Conservation (phyloP, 2,888 invertebrate species). For the Oasisia sp. region DNA sequence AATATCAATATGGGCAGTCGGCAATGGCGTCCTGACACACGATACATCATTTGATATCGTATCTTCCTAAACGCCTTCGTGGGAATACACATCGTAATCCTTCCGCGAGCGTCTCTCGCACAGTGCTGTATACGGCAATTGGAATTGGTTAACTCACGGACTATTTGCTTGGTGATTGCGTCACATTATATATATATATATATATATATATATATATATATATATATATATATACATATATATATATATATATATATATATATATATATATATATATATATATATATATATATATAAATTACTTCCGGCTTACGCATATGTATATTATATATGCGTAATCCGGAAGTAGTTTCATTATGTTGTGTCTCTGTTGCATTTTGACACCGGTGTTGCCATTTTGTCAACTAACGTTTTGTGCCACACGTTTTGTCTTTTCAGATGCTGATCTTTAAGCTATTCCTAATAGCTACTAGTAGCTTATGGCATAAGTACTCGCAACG, state of each 20-base stretch:
- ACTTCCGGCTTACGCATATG: too few relatives aligned
- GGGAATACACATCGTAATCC: not conserved
- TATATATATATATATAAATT: conserved; percentile 7
- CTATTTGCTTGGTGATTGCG: not conserved
- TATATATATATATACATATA: conserved; percentile 1
- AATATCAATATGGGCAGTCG: conserved; percentile 9
- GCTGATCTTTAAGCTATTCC: too few relatives aligned
- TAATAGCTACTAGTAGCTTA: too few relatives aligned
- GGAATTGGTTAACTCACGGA: not conserved
- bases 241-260: conserved; percentile 19
- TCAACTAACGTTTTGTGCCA: too few relatives aligned
- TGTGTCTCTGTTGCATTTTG: too few relatives aligned
- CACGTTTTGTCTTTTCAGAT: too few relatives aligned
- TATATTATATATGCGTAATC: not conserved
- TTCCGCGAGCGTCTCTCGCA: not conserved
- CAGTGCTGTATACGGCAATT: not conserved
- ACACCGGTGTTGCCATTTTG: too few relatives aligned
- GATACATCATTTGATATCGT: conserved; percentile 3
- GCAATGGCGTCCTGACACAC: not conserved
- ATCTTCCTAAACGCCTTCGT: not conserved
- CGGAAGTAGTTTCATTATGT: too few relatives aligned
- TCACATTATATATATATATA: not conserved
- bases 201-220: conserved; percentile 18
- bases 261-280: not conserved
- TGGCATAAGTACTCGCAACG: too few relatives aligned